phyloP scores from a whole-genome alignment of 2,113 vertebrate species.

The Egretta garzetta region DNA sequence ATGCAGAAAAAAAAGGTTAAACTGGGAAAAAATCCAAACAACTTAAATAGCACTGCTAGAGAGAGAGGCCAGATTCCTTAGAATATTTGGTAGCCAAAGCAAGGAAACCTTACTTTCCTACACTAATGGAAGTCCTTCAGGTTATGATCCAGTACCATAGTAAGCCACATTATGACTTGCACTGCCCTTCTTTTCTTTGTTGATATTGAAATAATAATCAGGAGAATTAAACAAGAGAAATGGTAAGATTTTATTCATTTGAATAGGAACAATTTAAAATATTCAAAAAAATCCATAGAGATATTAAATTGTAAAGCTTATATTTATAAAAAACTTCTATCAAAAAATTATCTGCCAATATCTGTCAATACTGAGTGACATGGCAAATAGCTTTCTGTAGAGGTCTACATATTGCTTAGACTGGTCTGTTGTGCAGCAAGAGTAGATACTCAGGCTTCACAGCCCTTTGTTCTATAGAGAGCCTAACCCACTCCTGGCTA shows the following conservation, averaged over 20 bases:
- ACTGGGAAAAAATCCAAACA: neutral
- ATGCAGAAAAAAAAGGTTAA: neutral
- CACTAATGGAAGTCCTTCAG: neutral
- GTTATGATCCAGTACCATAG: neutral
- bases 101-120: neutral
- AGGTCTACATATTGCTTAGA: neutral
- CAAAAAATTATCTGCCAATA: neutral
- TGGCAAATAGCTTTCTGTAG: neutral
- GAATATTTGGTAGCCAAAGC: neutral
- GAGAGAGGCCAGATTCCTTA: neutral
- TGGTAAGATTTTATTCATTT: neutral
- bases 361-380: neutral
- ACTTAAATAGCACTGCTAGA: neutral
- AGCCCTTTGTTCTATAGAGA: neutral
- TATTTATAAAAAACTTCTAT: neutral
- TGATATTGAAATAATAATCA: neutral
- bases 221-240: neutral
- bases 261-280: neutral
- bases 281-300: neutral
- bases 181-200: neutral
- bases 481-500: neutral
- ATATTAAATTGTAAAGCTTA: neutral
- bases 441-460: neutral
- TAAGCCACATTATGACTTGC: neutral
- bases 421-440: neutral